These are phyloP conservation scores for Cochlearius cochlearius DNA, from an alignment of 2,113 vertebrate species.

Conservation along the genomic window DNA sequence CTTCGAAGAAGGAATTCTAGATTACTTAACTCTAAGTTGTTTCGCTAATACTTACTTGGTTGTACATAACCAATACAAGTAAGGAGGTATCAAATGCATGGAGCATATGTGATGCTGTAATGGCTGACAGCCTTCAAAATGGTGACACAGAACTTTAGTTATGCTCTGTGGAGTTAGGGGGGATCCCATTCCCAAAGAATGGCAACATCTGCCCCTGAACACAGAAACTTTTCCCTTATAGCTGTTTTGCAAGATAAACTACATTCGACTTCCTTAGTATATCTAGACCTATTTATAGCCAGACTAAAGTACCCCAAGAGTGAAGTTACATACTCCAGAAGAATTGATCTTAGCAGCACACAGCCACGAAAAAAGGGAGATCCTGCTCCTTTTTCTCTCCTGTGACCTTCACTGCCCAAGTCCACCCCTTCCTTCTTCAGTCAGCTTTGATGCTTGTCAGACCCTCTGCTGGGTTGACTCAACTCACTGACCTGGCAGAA, in stretches of 20 bases:
- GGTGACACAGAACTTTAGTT: background rate
- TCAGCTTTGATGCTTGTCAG: background rate
- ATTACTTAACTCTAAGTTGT: background rate
- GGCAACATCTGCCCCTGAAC: background rate
- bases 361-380: background rate
- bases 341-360: background rate
- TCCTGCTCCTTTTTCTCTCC: background rate
- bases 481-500: background rate
- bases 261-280: background rate
- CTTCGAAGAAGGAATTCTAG: background rate
- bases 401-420: background rate
- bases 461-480: background rate
- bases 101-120: background rate
- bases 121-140: conserved; percentile 35
- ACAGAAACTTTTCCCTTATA: background rate
- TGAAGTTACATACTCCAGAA: background rate
- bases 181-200: background rate
- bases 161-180: background rate
- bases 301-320: background rate
- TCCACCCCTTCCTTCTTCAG: background rate
- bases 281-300: background rate
- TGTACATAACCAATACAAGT: background rate
- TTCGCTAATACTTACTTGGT: background rate
- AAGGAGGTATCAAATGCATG: background rate
- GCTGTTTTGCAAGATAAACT: background rate